Percentiles rank a stretch among this genome's conserved stretches.
Conservation (phyloP, 2,888 invertebrate genomes). For the Pomacea canaliculata region DNA sequence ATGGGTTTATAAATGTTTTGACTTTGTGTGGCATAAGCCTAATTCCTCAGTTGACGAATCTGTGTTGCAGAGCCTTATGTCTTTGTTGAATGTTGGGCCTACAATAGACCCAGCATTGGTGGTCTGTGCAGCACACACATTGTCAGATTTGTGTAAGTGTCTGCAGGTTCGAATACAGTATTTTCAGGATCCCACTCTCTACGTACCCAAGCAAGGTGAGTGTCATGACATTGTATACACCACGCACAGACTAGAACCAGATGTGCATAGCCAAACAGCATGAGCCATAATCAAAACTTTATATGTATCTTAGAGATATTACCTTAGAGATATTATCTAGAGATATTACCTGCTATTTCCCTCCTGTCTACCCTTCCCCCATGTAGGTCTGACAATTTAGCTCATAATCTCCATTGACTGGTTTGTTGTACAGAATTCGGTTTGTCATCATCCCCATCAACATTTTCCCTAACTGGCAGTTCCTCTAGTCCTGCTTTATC, state of each 20-base stretch:
- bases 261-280: too few species aligned
- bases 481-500: conserved; percentile 47
- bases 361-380: too few species aligned
- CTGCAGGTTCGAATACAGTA: conserved; percentile 56
- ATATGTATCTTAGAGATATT: too few species aligned
- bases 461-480: conserved; percentile 46
- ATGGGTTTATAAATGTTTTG: too few species aligned
- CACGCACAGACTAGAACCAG: background rate
- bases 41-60: too few species aligned
- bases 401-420: too few species aligned
- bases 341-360: too few species aligned
- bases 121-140: conserved; percentile 52
- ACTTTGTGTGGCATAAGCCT: too few species aligned
- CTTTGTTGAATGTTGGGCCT: conserved; percentile 48
- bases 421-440: conserved; percentile 43
- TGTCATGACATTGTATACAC: background rate
- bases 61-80: conserved; percentile 59
- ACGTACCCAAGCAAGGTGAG: conserved; percentile 66
- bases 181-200: conserved; percentile 66
- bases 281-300: too few species aligned
- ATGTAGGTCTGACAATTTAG: too few species aligned
- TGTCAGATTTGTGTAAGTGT: conserved; percentile 51
- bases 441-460: conserved; percentile 42
- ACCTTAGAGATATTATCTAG: too few species aligned
- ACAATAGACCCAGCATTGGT: conserved; percentile 44